A percentile compares a stretch with the other conserved stretches of the same genome.
These are phyloP conservation scores for Drosophila leontia DNA, from an alignment of 1,140 invertebrate species.

Conservation along the genomic window DNA sequence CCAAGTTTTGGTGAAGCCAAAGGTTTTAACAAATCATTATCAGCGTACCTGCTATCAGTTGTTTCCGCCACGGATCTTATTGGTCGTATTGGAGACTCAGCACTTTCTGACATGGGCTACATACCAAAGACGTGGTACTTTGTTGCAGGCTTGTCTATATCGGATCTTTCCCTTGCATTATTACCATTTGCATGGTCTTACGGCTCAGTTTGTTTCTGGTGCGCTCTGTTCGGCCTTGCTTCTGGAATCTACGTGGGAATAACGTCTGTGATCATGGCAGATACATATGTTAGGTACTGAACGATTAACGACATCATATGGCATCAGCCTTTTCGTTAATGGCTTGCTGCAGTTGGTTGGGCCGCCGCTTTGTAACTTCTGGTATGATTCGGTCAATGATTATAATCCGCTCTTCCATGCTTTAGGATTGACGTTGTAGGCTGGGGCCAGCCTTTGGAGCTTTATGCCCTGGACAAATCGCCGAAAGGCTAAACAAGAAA, in stretches of 20 bases:
- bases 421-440: conserved; percentile 90
- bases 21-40: conserved; percentile 89
- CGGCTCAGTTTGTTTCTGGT: conserved; percentile 88
- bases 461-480: conserved; percentile 89
- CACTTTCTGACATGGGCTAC: conserved; percentile 89
- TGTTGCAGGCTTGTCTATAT: conserved; percentile 90
- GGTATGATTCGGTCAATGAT: conserved; percentile 88
- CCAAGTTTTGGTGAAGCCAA: conserved; percentile 90
- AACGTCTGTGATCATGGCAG: conserved; percentile 93
- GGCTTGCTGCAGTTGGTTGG: conserved; percentile 92
- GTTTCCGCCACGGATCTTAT: conserved; percentile 92
- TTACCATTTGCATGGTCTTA: conserved; percentile 88
- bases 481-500: conserved; percentile 69
- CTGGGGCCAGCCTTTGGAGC: conserved; percentile 90
- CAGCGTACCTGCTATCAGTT: conserved; percentile 90
- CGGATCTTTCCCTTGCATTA: conserved; percentile 89
- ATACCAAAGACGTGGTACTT: conserved; percentile 93
- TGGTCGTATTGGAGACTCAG: conserved; percentile 92
- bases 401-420: conserved; percentile 90
- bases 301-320: conserved; percentile 92
- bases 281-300: conserved; percentile 91
- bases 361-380: conserved; percentile 91
- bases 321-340: conserved; percentile 93
- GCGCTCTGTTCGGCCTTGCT: conserved; percentile 91
- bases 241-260: conserved; percentile 95